phyloP scores from a whole-genome alignment of 2,113 vertebrate species.

The Phasianus colchicus region DNA sequence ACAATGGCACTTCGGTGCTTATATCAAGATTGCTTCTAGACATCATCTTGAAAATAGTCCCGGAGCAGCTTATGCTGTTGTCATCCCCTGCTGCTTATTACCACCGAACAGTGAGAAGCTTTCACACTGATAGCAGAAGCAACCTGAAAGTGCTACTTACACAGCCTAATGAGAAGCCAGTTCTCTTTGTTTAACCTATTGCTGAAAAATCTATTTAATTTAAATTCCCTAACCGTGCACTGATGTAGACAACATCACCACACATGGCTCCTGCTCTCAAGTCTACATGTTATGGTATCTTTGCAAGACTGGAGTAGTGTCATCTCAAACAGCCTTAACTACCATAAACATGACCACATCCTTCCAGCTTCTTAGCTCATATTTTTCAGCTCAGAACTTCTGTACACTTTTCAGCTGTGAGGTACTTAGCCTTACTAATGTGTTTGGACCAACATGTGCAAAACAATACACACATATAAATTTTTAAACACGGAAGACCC shows the following conservation, averaged over 20 bases:
- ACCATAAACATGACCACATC: background rate
- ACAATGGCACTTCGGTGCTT: fast-evolving
- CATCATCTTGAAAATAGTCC: background rate
- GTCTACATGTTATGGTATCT: background rate
- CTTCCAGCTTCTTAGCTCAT: background rate
- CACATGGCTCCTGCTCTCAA: background rate
- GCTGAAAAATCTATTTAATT: background rate
- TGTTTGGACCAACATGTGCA: fast-evolving
- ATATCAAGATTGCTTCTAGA: background rate
- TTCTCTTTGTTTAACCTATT: background rate
- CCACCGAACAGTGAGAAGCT: background rate
- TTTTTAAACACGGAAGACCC: background rate
- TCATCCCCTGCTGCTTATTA: background rate
- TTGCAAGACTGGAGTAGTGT: fast-evolving
- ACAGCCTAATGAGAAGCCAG: background rate
- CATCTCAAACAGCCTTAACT: background rate
- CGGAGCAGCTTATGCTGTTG: background rate
- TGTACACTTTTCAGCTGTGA: background rate
- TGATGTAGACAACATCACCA: fast-evolving
- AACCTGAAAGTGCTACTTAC: background rate
- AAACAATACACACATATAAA: background rate
- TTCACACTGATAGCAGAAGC: fast-evolving
- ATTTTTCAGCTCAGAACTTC: background rate
- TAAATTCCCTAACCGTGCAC: background rate
- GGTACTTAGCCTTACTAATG: fast-evolving